Conservation (phyloP, 2,797 vertebrate species). For the Arctocebus calabarensis region DNA sequence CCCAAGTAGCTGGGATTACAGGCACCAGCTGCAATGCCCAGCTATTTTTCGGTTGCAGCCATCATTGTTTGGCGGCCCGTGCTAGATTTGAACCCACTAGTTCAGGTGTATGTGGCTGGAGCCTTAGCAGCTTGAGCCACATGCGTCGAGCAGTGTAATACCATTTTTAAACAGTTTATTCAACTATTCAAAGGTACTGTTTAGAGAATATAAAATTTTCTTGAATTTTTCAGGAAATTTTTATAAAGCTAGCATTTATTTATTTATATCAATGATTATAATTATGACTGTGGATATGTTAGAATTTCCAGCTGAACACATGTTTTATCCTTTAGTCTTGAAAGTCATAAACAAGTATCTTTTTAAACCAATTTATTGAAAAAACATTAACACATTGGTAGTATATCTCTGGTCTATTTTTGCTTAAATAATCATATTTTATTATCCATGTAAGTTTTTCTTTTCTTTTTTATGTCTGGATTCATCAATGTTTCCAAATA, state of each 20-base stretch:
- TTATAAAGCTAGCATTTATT: background rate
- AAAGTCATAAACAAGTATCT: background rate
- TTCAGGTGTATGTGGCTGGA: no score
- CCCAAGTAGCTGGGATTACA: no score
- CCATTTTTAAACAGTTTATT: background rate
- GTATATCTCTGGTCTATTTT: background rate
- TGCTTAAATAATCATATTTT: background rate
- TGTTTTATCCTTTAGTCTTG: background rate
- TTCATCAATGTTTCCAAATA: background rate
- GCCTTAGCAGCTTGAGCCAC: no score
- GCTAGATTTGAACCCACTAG: no score
- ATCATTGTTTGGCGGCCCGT: no score
- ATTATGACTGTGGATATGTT: background rate
- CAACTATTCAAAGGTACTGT: background rate
- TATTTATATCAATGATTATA: background rate
- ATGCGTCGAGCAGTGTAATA: no score
- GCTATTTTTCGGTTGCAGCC: no score
- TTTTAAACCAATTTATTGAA: background rate
- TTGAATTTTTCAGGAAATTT: background rate
- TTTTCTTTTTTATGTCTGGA: background rate
- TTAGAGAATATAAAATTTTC: background rate
- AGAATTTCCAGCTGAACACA: background rate
- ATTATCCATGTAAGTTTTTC: background rate
- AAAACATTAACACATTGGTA: background rate
- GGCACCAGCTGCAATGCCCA: no score